Evolutionary conservation across 2,888 invertebrate genomes (phyloP).

Genomic region (Caenorhabditis sp.): DNA sequence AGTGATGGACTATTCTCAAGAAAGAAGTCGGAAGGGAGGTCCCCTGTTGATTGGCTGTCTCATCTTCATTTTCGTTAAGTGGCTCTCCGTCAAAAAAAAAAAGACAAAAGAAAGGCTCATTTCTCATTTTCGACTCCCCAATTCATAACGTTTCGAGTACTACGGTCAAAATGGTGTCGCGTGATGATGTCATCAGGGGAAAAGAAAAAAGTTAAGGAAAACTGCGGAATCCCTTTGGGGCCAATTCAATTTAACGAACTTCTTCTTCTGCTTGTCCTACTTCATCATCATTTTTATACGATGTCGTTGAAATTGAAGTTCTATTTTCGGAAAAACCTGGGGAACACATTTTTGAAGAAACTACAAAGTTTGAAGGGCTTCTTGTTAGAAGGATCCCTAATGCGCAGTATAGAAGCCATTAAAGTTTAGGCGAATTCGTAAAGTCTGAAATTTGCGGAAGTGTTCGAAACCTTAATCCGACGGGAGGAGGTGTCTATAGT

Average conservation of each 20-base stretch:
- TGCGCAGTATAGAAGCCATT: slow-evolving; percentile 20
- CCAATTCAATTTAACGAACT: slow-evolving; percentile 37
- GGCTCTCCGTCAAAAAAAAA: background rate
- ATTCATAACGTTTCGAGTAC: slow-evolving; percentile 9
- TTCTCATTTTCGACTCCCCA: slow-evolving; percentile 14
- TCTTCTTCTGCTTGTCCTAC: slow-evolving; percentile 1
- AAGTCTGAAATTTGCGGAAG: background rate
- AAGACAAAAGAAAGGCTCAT: slow-evolving; percentile 7
- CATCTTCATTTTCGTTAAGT: slow-evolving; percentile 36
- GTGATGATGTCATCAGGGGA: slow-evolving; percentile 31
- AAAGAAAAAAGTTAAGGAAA: background rate
- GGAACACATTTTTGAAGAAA: background rate
- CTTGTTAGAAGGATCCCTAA: background rate
- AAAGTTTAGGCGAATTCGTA: background rate
- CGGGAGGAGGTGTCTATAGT: too few species aligned
- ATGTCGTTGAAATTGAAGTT: slow-evolving; percentile 12
- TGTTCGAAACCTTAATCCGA: background rate
- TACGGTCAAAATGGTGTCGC: background rate
- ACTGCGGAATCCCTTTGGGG: background rate
- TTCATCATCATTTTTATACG: slow-evolving; percentile 3
- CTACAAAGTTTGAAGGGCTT: slow-evolving; percentile 9
- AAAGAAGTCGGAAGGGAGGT: slow-evolving; percentile 3
- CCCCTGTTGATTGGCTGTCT: slow-evolving; percentile 24
- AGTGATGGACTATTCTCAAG: slow-evolving; percentile 26
- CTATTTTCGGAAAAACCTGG: slow-evolving; percentile 36